Conservation (phyloP, 2,113 vertebrate species). For the Atrichornis clamosus region DNA sequence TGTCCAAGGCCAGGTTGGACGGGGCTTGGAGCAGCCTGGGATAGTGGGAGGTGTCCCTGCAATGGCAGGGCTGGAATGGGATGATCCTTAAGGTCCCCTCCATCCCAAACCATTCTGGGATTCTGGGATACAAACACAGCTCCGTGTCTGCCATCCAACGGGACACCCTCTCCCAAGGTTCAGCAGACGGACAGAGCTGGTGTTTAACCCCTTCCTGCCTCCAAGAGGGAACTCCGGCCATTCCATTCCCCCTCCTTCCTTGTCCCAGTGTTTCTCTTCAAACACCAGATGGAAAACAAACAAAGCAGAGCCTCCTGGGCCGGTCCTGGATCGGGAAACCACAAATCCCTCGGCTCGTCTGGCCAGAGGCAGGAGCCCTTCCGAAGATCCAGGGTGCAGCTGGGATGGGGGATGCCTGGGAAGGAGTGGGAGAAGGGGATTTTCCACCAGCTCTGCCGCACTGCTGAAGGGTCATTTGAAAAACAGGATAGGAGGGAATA, state of each 20-base stretch:
- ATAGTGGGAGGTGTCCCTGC: fast-evolving
- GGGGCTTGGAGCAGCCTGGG: not conserved
- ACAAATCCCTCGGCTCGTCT: not conserved
- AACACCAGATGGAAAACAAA: not conserved
- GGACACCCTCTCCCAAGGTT: not conserved
- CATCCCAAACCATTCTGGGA: not conserved
- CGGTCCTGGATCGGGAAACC: not conserved
- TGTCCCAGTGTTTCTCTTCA: not conserved
- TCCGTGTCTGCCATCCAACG: not conserved
- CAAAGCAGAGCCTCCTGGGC: not conserved
- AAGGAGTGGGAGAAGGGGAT: not conserved
- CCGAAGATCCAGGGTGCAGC: not conserved
- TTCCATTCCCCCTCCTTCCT: not conserved
- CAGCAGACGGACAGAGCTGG: not conserved
- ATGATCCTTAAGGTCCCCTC: not conserved
- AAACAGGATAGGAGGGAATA: not conserved
- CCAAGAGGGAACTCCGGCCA: not conserved
- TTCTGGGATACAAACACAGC: not conserved
- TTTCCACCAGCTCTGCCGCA: not conserved
- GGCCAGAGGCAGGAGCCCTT: not conserved
- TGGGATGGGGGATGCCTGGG: not conserved
- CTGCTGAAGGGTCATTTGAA: not conserved
- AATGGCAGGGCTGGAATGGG: not conserved
- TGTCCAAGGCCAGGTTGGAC: fast-evolving
- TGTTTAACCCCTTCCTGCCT: not conserved